Evolutionary conservation across 2,888 invertebrate species (phyloP).

Genomic region (Andrena chrysosceles): DNA sequence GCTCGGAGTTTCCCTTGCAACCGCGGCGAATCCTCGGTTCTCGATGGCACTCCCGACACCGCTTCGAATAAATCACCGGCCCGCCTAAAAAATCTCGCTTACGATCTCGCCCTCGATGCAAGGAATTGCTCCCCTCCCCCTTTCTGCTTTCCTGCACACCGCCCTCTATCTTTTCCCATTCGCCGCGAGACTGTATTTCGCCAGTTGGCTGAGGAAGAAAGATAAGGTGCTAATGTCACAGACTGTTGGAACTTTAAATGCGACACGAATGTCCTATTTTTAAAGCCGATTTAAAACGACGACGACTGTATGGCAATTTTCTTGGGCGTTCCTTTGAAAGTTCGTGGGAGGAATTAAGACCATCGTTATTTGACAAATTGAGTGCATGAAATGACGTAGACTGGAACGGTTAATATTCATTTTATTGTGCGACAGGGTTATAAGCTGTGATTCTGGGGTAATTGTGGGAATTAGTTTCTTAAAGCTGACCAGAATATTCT

Average conservation of each 20-base stretch:
- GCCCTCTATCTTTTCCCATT: constrained; percentile 31
- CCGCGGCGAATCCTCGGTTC: constrained; percentile 52
- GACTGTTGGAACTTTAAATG: constrained; percentile 16
- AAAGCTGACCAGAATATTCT: too few species aligned
- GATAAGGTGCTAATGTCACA: constrained; percentile 80
- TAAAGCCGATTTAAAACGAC: background rate
- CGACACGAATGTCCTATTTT: background rate
- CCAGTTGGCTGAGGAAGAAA: constrained; percentile 74
- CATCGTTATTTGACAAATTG: background rate
- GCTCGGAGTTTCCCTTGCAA: constrained; percentile 17
- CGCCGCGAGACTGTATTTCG: constrained; percentile 68
- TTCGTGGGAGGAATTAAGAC: background rate
- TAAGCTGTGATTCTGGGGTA: too few species aligned
- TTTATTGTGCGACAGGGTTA: too few species aligned
- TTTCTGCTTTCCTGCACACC: constrained; percentile 20
- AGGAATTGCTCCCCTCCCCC: constrained; percentile 61
- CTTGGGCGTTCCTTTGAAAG: background rate
- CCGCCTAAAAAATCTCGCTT: constrained; percentile 70
- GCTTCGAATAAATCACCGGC: constrained; percentile 74
- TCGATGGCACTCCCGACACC: constrained; percentile 64
- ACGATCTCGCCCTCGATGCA: constrained; percentile 71
- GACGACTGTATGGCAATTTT: background rate
- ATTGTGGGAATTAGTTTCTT: too few species aligned
- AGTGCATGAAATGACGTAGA: background rate
- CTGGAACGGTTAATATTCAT: too few species aligned